Evolutionary conservation across 2,797 vertebrate species (phyloP).

Genomic region (Acrocephalus scirpaceus): DNA sequence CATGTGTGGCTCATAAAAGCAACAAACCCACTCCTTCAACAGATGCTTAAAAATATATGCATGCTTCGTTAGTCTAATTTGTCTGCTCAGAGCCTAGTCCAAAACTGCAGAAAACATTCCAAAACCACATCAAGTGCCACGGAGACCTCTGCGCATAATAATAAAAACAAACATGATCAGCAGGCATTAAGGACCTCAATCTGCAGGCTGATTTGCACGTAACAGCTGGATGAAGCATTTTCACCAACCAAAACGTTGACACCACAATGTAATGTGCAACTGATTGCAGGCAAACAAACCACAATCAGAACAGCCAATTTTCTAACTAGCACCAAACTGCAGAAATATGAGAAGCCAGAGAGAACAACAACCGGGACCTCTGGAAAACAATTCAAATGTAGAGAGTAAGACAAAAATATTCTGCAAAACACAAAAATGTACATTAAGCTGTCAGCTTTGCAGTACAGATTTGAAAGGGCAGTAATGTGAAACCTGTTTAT

Average conservation of each 20-base stretch:
- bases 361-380: slow-evolving; percentile 2
- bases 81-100: slow-evolving; percentile 15
- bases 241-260: slow-evolving; percentile 10
- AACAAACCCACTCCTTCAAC: slow-evolving; percentile 4
- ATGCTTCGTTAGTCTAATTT: slow-evolving; percentile 20
- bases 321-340: slow-evolving; percentile 42
- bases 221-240: slow-evolving; percentile 62
- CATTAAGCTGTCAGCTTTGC: slow-evolving; percentile 6
- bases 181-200: slow-evolving; percentile 55
- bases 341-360: slow-evolving; percentile 46
- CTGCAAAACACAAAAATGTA: neutral
- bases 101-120: slow-evolving; percentile 48
- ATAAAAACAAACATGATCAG: slow-evolving; percentile 75
- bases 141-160: slow-evolving; percentile 31
- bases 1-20: neutral
- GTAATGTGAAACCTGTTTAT: neutral
- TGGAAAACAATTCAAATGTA: neutral
- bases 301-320: slow-evolving; percentile 32
- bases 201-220: slow-evolving; percentile 60
- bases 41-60: slow-evolving; percentile 33
- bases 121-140: slow-evolving; percentile 71
- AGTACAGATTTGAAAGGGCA: neutral
- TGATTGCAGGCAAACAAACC: slow-evolving; percentile 54
- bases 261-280: slow-evolving; percentile 45
- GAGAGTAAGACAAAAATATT: neutral